Evolutionary conservation across 2,797 vertebrate species (phyloP).

Genomic region (Xiphorhynchus erythropygius): DNA sequence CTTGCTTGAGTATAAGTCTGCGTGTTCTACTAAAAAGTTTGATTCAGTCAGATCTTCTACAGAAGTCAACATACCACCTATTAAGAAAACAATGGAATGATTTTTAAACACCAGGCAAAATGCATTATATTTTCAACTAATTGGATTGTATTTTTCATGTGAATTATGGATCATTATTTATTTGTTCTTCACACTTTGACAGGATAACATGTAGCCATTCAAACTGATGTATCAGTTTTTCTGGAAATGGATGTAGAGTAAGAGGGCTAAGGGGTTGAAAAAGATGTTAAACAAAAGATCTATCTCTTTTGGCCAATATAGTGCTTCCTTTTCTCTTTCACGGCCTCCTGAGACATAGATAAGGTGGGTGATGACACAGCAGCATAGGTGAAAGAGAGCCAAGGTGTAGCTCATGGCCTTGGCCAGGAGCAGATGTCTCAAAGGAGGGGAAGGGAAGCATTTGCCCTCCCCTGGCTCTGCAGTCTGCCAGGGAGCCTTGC

Average conservation of each 20-base stretch:
- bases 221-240: not conserved
- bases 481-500: not conserved
- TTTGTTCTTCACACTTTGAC: not conserved
- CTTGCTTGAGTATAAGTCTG: constrained; percentile 75
- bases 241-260: not conserved
- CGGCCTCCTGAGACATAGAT: not conserved
- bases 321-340: not conserved
- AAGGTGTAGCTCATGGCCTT: not conserved
- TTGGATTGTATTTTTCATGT: not conserved
- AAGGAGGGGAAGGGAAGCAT: not conserved
- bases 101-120: not conserved
- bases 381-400: not conserved
- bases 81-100: not conserved
- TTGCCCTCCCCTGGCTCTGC: not conserved
- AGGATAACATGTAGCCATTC: not conserved
- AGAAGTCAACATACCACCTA: constrained; percentile 80
- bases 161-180: not conserved
- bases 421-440: not conserved
- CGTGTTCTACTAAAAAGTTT: constrained; percentile 77
- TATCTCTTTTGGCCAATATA: not conserved
- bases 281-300: not conserved
- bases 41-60: constrained; percentile 78
- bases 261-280: not conserved
- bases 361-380: not conserved
- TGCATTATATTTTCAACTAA: not conserved